Evolutionary conservation across 2,113 vertebrate species (phyloP), one percentile per base, ranked within the genome.

Genomic region (Amphiprion ocellaris): DNA sequence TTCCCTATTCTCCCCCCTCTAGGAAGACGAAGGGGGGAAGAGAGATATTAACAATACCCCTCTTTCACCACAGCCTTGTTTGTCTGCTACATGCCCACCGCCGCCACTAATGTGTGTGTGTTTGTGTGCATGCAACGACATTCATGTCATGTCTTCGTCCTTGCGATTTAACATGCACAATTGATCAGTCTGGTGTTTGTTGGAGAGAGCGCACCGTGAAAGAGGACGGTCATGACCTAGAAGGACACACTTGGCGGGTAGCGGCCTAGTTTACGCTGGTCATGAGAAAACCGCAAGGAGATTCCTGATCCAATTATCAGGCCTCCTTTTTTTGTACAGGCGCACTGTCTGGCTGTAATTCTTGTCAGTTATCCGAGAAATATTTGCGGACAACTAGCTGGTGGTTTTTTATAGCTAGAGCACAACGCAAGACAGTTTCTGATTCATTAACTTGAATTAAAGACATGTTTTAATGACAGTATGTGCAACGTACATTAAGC

Each of bases 41-140:
- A 67, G n/a, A 23, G 53, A 76, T 46, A 64, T 55, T 6, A 81
- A 93, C 92, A 93, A 93, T 85, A 63, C 30, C 4, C 37, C 47
- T 84, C 86, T 83, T 93, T 92, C 81, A 86, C 28, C 52, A 4
- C 71, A 23, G 52, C 56, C 52, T 77, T 70, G 70, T 89, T 85
- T 83, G 81, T 83, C 68, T 75, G 33, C 28, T 30, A 30, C 28
- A 28, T 59, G 59, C 47, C 26, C 39, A 14, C 33, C 23, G 11
- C 44, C 52, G 26, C 26, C 26, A 26, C 26, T 26, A 26, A 26
- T 26, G 26, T 26, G 21, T 33, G 12, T 66, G 41, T 24, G 4
- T 21, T 60, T 30, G 56, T 19, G 23, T 55, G 60, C 30, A 65
- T 61, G 81, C 39, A 30, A 46, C 3, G 15, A 49, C 23, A 63